Conservation (phyloP, 2,888 invertebrate species). For the Idaea straminata region DNA sequence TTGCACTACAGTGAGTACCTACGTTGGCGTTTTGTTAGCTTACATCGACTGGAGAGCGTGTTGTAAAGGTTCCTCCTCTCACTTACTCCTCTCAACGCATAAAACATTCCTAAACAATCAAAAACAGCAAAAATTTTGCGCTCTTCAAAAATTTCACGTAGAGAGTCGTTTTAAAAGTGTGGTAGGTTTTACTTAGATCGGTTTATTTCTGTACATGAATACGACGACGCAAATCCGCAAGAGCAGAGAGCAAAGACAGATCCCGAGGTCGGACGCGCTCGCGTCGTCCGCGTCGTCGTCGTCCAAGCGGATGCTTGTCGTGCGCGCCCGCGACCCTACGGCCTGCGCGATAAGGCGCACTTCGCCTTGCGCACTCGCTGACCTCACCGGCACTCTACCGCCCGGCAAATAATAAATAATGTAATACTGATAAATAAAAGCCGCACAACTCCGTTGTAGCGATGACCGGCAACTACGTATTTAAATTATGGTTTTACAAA, state of each 20-base stretch:
- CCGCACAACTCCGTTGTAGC: conserved; percentile 53
- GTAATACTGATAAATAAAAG: conserved; percentile 79
- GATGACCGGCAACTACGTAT: conserved; percentile 68
- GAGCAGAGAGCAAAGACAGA: conserved; percentile 66
- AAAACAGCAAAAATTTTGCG: background rate
- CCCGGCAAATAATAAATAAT: conserved; percentile 77
- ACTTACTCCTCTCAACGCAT: background rate
- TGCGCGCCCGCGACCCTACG: conserved; percentile 61
- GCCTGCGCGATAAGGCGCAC: conserved; percentile 71
- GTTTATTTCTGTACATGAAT: conserved; percentile 30
- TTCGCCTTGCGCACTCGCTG: conserved; percentile 66
- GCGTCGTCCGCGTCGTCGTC: conserved; percentile 36
- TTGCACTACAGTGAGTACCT: background rate
- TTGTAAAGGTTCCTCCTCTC: background rate
- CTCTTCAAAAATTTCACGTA: background rate
- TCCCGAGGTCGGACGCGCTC: conserved; percentile 61
- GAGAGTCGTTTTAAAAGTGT: background rate
- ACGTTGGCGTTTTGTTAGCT: background rate
- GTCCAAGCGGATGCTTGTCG: background rate
- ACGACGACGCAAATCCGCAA: conserved; percentile 75
- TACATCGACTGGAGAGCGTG: background rate
- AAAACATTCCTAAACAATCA: background rate
- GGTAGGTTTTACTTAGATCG: conserved; percentile 10
- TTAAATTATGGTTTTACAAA: conserved; percentile 65
- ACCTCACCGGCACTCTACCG: conserved; percentile 62